These are phyloP conservation scores for Macrobrachium rosenbergii DNA, from an alignment of 1,140 invertebrate genomes.

Conservation along the genomic window DNA sequence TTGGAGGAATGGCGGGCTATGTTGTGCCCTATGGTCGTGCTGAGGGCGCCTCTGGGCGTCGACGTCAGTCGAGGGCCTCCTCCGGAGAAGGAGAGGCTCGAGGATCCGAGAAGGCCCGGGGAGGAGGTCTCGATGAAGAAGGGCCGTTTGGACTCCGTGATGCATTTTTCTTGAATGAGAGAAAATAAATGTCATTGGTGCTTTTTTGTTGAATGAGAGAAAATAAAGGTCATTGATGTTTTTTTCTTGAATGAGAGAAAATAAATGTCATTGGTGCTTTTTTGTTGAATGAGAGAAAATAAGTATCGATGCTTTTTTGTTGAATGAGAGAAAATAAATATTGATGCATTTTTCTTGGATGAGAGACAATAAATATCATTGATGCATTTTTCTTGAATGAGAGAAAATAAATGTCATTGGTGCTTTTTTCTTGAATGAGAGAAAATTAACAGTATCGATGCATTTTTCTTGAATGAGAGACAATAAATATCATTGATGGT, in stretches of 20 bases:
- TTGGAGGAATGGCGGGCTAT: slow-evolving; percentile 32
- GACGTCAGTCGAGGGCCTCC: slow-evolving; percentile 34
- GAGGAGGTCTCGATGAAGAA: slow-evolving; percentile 65
- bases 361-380: neutral
- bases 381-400: neutral
- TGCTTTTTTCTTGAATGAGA: neutral
- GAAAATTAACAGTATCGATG: too few relatives aligned
- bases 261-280: too few relatives aligned
- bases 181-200: too few relatives aligned
- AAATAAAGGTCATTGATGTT: too few relatives aligned
- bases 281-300: neutral
- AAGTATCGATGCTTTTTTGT: neutral
- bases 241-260: neutral
- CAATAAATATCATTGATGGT: too few relatives aligned
- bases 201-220: too few relatives aligned
- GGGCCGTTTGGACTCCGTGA: slow-evolving; percentile 56
- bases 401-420: too few relatives aligned
- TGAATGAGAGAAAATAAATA: neutral
- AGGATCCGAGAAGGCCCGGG: slow-evolving; percentile 49
- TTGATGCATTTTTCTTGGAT: neutral
- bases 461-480: neutral
- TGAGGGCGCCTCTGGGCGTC: slow-evolving; percentile 38
- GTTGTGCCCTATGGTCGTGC: slow-evolving; percentile 51
- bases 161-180: slow-evolving; percentile 50
- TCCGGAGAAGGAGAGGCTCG: slow-evolving; percentile 54